These are phyloP conservation scores for Ornithoptera priamus DNA, from an alignment of 2,888 invertebrate species.

Conservation along the genomic window DNA sequence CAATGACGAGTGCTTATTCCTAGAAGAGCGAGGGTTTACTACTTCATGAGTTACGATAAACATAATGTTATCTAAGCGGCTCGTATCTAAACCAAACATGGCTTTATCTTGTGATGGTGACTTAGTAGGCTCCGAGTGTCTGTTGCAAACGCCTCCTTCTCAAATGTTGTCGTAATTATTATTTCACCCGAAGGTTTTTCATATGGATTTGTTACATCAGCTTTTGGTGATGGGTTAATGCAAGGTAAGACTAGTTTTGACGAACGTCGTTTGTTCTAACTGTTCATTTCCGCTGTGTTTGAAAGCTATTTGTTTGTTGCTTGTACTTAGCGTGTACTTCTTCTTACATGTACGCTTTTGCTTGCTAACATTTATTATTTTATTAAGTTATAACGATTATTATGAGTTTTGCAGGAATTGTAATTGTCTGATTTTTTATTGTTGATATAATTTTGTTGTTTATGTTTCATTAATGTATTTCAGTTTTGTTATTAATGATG, in stretches of 20 bases:
- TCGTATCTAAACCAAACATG: constrained; percentile 56
- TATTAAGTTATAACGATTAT: constrained; percentile 23
- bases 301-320: constrained; percentile 39
- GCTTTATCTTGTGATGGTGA: constrained; percentile 44
- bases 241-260: constrained; percentile 61
- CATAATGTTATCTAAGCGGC: constrained; percentile 39
- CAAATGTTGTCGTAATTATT: constrained; percentile 37
- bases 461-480: constrained; percentile 15
- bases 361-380: constrained; percentile 25
- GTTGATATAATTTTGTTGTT: not conserved
- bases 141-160: constrained; percentile 37
- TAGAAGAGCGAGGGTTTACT: constrained; percentile 41
- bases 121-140: constrained; percentile 37
- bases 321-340: constrained; percentile 37
- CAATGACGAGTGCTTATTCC: constrained; percentile 19
- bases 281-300: constrained; percentile 54
- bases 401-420: constrained; percentile 18
- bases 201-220: constrained; percentile 53
- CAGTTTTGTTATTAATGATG: constrained; percentile 23
- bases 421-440: not conserved
- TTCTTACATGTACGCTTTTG: not conserved
- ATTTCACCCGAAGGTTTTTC: constrained; percentile 41
- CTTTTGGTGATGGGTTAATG: constrained; percentile 68
- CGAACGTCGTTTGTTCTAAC: constrained; percentile 51
- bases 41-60: constrained; percentile 37